phyloP scores from a whole-genome alignment of 2,113 vertebrate genomes.

The Chauna torquata region DNA sequence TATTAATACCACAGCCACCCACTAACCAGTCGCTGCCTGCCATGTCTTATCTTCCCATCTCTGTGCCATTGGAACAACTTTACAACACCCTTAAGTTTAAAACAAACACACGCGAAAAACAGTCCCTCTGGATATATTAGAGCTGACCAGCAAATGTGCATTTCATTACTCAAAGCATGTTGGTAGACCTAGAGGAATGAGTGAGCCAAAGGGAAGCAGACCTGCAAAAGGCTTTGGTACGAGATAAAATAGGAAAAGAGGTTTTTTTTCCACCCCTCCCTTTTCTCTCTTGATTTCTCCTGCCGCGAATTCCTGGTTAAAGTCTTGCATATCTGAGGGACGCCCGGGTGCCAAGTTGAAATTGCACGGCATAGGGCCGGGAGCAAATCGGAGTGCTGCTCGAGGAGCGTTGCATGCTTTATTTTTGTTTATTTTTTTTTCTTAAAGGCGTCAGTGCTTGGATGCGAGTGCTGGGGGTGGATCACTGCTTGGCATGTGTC shows the following conservation, averaged over 20 bases:
- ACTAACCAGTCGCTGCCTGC: constrained; percentile 36
- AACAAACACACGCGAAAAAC: constrained; percentile 5
- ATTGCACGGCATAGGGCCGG: background rate
- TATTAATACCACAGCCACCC: constrained; percentile 49
- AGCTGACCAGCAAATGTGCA: constrained; percentile 60
- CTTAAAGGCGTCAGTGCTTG: background rate
- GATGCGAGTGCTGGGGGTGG: background rate
- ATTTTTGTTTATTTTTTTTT: background rate
- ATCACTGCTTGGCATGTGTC: background rate
- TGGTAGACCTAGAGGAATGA: background rate
- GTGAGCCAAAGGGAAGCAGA: constrained; percentile 39
- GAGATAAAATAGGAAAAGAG: background rate
- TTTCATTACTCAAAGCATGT: constrained; percentile 49
- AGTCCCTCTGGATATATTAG: constrained; percentile 38
- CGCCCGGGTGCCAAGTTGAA: background rate
- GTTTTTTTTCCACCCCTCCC: background rate
- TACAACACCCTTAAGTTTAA: constrained; percentile 52
- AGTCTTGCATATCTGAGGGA: constrained; percentile 33
- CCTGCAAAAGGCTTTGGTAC: constrained; percentile 14
- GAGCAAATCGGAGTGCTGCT: background rate
- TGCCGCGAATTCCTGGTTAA: constrained; percentile 30
- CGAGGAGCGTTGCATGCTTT: background rate
- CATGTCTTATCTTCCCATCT: constrained; percentile 30
- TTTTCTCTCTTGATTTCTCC: background rate
- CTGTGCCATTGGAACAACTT: constrained; percentile 28